Evolutionary conservation across 2,113 vertebrate species (phyloP), one percentile per base, ranked within the genome.

Genomic region (Austrofundulus limnaeus): DNA sequence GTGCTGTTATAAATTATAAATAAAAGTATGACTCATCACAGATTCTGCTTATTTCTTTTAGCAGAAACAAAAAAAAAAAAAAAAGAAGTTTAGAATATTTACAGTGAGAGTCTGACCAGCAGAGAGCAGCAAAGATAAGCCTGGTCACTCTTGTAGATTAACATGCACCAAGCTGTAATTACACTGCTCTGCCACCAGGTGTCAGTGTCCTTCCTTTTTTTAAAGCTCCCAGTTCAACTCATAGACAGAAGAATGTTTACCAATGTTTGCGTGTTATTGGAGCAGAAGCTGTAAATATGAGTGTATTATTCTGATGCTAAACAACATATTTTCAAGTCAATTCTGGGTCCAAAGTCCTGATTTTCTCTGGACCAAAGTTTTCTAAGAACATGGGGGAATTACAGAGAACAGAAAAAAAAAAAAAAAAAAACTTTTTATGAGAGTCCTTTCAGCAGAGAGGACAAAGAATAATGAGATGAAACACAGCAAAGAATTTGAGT

Each of bases 41-140:
- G 8, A 39, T 46, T 57, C 41, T 42, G 48, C 5, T 28, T 21
- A 0, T 24, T n/a, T 9, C 10, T 12, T 16, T 0, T 25, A 24
- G 39, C 55, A 58, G 21, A 25, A 12, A 25, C n/a, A n/a, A n/a
- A n/a, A n/a, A n/a, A n/a, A n/a, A n/a, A n/a, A n/a, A n/a, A n/a
- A n/a, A n/a, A n/a, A n/a, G n/a, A n/a, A n/a, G n/a, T n/a, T n/a
- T n/a, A n/a, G n/a, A n/a, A n/a, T n/a, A n/a, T 47, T 20, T 37
- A 24, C 51, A 55, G 6, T 21, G 23, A 11, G 2, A 16, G 10
- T 21, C 24, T 70, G 16, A 47, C 66, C 78, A 66, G 47, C 21
- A 83, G 81, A 64, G 56, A 0, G 75, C 56, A 84, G 80, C 61
- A 81, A 51, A 80, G 16, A 15, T 37, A 15, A 48, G 10, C 1